A percentile compares a stretch with the other conserved stretches of the same genome.
phyloP scores from a whole-genome alignment of 2,113 vertebrate genomes.

The Myotis brandtii region DNA sequence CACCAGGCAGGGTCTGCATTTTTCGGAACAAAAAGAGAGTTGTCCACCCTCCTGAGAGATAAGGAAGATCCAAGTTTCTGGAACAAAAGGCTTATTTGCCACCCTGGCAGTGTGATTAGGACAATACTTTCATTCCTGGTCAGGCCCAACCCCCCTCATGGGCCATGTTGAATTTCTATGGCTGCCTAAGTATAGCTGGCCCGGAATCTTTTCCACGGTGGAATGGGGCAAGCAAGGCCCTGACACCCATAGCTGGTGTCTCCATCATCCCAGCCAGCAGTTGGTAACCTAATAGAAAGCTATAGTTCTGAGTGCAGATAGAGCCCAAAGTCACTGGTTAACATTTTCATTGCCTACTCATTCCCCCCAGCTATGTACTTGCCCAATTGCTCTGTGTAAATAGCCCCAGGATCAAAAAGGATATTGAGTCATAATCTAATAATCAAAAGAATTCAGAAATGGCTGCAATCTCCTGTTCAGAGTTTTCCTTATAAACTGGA shows the following conservation, averaged over 20 bases:
- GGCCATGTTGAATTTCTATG: neutral
- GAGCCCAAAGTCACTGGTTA: neutral
- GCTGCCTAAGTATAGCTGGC: neutral
- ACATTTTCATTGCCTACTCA: neutral
- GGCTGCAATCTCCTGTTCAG: neutral
- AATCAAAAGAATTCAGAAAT: neutral
- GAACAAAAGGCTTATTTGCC: neutral
- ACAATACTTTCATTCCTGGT: neutral
- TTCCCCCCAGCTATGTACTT: neutral
- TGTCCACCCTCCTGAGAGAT: neutral
- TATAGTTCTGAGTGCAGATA: neutral
- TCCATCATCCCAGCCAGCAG: neutral
- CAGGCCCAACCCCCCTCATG: rapidly evolving
- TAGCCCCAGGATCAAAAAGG: neutral
- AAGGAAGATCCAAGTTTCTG: neutral
- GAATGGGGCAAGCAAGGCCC: neutral
- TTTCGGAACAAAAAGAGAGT: neutral
- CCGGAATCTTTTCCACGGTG: neutral
- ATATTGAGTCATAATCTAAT: neutral
- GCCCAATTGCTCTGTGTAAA: neutral
- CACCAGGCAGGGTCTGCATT: neutral
- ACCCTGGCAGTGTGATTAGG: neutral
- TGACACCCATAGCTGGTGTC: neutral
- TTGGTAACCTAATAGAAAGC: neutral
- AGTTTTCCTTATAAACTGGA: neutral